Evolutionary conservation across 2,888 invertebrate genomes (phyloP).

Genomic region (Tigriopus californicus): DNA sequence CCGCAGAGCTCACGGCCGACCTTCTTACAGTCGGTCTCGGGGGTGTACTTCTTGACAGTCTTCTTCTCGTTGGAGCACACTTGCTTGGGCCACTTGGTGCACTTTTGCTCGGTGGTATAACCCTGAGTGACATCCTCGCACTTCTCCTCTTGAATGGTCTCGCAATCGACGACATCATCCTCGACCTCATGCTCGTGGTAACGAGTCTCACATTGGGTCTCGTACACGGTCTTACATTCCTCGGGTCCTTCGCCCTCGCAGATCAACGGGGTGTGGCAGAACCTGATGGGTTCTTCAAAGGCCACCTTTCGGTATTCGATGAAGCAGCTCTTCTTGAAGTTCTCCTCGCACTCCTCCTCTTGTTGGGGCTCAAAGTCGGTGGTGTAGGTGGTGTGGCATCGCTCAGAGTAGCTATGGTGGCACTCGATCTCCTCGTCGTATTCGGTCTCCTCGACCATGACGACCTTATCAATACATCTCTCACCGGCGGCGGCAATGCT

Average conservation of each 20-base stretch:
- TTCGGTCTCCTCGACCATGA: constrained; percentile 10
- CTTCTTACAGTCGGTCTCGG: constrained; percentile 9
- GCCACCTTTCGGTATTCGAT: constrained; percentile 10
- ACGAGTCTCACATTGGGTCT: constrained; percentile 1
- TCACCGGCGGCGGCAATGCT: constrained; percentile 4
- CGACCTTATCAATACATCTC: constrained; percentile 13
- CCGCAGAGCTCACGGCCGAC: constrained; percentile 5
- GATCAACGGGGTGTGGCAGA: constrained; percentile 10
- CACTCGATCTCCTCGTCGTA: constrained; percentile 7
- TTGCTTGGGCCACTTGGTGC: constrained; percentile 14
- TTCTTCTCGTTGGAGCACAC: constrained; percentile 2
- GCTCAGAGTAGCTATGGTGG: background rate
- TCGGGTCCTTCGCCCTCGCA: constrained; percentile 10
- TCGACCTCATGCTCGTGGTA: constrained; percentile 1
- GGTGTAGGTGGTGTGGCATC: constrained; percentile 10
- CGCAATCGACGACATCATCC: background rate
- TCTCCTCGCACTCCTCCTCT: constrained; percentile 14
- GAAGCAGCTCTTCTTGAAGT: constrained; percentile 12
- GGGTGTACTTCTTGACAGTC: constrained; percentile 12
- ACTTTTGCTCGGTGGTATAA: constrained; percentile 8
- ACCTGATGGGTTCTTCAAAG: background rate
- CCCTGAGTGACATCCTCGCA: constrained; percentile 3
- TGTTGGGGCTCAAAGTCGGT: constrained; percentile 12
- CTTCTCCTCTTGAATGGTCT: constrained; percentile 10
- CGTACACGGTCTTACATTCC: constrained; percentile 9